phyloP scores from a whole-genome alignment of 2,797 vertebrate species.

The Columba guinea region DNA sequence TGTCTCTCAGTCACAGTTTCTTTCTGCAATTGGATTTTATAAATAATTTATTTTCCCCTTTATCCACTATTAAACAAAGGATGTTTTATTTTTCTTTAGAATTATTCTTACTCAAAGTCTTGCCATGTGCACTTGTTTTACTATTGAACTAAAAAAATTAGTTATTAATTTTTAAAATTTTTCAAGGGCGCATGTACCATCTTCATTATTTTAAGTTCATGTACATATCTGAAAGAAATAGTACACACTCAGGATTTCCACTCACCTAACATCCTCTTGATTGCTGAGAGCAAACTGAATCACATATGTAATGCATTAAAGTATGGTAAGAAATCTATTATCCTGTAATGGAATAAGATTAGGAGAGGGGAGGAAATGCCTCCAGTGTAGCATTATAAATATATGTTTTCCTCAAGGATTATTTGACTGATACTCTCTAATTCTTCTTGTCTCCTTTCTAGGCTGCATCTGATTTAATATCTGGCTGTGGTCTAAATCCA shows the following conservation, averaged over 20 bases:
- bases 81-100: not conserved
- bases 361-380: not conserved
- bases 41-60: not conserved
- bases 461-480: not conserved
- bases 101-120: not conserved
- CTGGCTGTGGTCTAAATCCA: not conserved
- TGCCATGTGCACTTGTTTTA: not conserved
- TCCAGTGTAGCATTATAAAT: not conserved
- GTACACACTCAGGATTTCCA: not conserved
- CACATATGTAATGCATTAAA: not conserved
- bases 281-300: not conserved
- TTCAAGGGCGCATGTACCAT: not conserved
- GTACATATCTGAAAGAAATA: not conserved
- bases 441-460: not conserved
- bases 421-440: not conserved
- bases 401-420: not conserved
- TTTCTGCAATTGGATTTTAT: not conserved
- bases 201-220: not conserved
- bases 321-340: not conserved
- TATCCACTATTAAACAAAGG: not conserved
- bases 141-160: not conserved
- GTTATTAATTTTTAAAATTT: not conserved
- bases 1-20: not conserved
- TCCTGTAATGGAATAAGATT: not conserved
- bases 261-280: not conserved